Evolutionary conservation across 2,888 invertebrate genomes (phyloP).

Genomic region (Graphium colonna): DNA sequence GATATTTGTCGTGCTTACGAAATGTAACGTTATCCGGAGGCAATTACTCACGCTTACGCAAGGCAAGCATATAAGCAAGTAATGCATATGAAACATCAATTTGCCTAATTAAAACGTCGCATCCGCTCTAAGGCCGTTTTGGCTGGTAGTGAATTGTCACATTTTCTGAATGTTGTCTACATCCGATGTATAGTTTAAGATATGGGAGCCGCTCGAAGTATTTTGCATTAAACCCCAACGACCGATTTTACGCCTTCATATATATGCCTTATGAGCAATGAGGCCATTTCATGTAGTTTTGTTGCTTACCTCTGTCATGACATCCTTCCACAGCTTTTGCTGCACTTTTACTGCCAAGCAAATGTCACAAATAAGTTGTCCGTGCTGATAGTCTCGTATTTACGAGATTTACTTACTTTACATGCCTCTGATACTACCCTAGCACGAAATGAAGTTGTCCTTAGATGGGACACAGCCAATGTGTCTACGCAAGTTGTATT

Average conservation of each 20-base stretch:
- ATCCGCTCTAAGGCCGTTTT: conserved; percentile 36
- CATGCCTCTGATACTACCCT: too few relatives aligned
- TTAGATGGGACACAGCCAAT: too few relatives aligned
- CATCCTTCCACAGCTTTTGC: too few relatives aligned
- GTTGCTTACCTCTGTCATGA: too few relatives aligned
- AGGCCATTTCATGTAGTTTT: too few relatives aligned
- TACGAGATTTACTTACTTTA: too few relatives aligned
- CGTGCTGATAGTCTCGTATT: too few relatives aligned
- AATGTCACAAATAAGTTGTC: too few relatives aligned
- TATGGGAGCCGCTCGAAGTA: conserved; percentile 28
- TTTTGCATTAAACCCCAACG: conserved; percentile 32
- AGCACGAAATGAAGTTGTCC: too few relatives aligned
- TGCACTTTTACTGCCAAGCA: too few relatives aligned
- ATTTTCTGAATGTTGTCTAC: conserved; percentile 51
- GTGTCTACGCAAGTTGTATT: too few relatives aligned
- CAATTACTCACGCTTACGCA: not conserved
- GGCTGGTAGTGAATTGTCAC: conserved; percentile 44
- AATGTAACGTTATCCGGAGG: not conserved
- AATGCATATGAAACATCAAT: conserved; percentile 50
- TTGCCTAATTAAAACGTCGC: conserved; percentile 65
- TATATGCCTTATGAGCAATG: conserved; percentile 10
- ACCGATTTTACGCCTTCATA: conserved; percentile 10
- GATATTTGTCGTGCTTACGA: too few relatives aligned
- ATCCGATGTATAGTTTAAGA: conserved; percentile 23
- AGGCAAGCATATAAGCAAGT: conserved; percentile 6